Conservation (phyloP, 2,797 vertebrate genomes). For the Platyrinchus mystaceus region DNA sequence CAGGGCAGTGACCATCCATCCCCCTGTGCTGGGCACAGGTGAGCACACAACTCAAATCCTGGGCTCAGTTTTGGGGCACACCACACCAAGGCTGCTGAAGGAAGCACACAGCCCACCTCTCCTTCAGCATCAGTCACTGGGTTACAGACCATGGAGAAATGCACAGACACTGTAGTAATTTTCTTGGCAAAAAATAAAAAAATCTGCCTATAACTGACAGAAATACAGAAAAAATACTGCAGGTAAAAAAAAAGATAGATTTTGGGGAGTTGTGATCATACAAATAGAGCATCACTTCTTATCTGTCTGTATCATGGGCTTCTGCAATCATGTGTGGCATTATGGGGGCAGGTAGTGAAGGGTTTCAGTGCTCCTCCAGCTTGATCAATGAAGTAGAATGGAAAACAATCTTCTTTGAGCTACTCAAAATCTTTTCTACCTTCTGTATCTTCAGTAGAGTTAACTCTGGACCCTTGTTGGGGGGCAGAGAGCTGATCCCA, state of each 20-base stretch:
- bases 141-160: neutral
- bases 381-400: neutral
- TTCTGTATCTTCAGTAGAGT: neutral
- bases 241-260: neutral
- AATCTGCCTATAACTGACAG: neutral
- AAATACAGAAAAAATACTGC: neutral
- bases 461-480: neutral
- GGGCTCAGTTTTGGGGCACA: neutral
- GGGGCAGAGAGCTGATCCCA: neutral
- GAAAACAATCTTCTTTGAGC: neutral
- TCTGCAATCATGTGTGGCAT: neutral
- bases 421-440: neutral
- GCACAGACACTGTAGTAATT: neutral
- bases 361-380: neutral
- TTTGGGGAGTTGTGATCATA: neutral
- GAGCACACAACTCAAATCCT: neutral
- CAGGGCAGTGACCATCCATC: neutral
- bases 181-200: neutral
- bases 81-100: neutral
- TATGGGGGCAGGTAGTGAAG: neutral
- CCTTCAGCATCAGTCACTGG: neutral
- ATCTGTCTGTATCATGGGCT: neutral
- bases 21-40: neutral
- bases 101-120: neutral
- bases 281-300: neutral